These are phyloP conservation scores for Rambutsinella grinnellia DNA, from an alignment of 2,888 invertebrate genomes.

Conservation along the genomic window DNA sequence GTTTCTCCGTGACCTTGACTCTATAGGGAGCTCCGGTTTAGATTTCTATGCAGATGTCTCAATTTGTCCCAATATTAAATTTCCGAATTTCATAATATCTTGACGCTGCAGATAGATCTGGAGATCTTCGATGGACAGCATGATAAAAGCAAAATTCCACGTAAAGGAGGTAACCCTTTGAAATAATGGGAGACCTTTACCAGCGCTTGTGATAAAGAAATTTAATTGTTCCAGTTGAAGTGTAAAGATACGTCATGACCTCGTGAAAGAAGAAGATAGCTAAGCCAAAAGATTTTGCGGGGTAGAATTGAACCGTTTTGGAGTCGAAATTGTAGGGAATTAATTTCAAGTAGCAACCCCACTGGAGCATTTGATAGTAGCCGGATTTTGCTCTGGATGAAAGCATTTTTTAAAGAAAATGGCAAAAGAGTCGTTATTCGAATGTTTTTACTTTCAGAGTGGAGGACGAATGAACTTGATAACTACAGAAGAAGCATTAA, in stretches of 20 bases:
- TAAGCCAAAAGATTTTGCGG: background rate
- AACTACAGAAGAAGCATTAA: too few relatives aligned
- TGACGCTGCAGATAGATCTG: background rate
- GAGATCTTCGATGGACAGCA: background rate
- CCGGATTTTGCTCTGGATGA: background rate
- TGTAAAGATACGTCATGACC: conserved; percentile 5
- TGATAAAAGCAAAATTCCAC: background rate
- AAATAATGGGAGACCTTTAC: background rate
- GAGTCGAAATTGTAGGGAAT: conserved; percentile 13
- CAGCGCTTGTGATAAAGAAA: background rate
- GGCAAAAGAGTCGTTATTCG: background rate
- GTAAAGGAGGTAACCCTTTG: background rate
- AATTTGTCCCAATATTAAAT: background rate
- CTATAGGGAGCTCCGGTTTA: background rate
- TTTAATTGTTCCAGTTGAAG: background rate
- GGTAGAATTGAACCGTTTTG: background rate
- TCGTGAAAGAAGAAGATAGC: background rate
- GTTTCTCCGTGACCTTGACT: background rate
- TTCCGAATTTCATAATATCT: conserved; percentile 17
- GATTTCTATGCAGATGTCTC: background rate
- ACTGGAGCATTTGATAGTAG: background rate
- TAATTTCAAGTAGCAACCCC: conserved; percentile 4
- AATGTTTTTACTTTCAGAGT: too few relatives aligned
- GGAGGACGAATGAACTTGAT: too few relatives aligned
- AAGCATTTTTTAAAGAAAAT: background rate